These are phyloP conservation scores for Chamaea fasciata DNA, from an alignment of 2,113 vertebrate genomes.

Conservation along the genomic window DNA sequence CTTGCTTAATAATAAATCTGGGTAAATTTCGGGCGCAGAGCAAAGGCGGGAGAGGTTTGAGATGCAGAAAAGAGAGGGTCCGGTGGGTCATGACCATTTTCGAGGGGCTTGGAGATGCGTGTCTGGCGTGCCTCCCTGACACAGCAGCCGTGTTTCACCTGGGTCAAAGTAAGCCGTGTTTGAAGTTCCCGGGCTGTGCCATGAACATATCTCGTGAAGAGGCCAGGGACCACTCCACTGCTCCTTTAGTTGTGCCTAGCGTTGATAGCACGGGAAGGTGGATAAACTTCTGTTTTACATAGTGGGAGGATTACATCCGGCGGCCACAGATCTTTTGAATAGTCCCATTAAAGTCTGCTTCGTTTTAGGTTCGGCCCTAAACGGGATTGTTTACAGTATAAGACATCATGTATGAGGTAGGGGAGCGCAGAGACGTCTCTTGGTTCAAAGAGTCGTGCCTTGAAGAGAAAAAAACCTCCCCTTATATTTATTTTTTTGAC, in stretches of 20 bases:
- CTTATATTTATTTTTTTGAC: neutral
- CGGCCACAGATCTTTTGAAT: neutral
- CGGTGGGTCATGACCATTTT: rapidly evolving
- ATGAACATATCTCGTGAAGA: rapidly evolving
- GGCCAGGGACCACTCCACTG: neutral
- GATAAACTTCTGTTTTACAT: neutral
- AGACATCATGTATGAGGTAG: neutral
- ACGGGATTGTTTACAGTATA: neutral
- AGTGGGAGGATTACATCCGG: neutral
- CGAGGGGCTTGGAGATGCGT: neutral
- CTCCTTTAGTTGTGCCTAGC: neutral
- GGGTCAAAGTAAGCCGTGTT: neutral
- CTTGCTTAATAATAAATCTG: neutral
- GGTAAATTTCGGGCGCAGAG: rapidly evolving
- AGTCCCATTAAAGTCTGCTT: neutral
- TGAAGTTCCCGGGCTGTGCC: neutral
- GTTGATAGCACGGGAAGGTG: no score
- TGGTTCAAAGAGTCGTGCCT: neutral
- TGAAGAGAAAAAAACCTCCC: neutral
- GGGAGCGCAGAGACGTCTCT: neutral
- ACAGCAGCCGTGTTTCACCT: neutral
- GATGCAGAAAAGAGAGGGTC: neutral
- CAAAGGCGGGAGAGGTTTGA: neutral
- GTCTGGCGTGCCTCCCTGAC: neutral
- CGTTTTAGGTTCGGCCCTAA: neutral